Conservation (phyloP, 64 coral and sea anemone species). For the Anthopleura sola region DNA sequence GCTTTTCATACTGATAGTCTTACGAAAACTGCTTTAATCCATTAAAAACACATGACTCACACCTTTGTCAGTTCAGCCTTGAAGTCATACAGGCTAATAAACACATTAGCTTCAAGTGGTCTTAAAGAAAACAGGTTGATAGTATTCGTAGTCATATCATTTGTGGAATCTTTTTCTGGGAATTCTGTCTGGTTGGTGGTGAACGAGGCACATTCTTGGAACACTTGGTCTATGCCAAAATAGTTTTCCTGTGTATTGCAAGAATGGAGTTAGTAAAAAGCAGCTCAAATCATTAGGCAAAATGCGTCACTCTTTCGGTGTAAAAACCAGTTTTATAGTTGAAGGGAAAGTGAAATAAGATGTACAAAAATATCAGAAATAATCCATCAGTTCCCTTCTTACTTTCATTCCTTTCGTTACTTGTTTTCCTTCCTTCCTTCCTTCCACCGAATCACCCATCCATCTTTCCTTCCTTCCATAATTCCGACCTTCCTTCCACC, state of each 20-base stretch:
- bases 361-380: no score
- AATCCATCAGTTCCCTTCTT: no score
- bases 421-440: no score
- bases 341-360: no score
- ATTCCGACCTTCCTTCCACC: no score
- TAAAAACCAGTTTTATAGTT: no score
- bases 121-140: slow-evolving; percentile 71
- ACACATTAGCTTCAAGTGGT: slow-evolving; percentile 89
- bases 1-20: no score
- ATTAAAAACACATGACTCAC: not conserved
- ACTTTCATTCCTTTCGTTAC: no score
- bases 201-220: slow-evolving; percentile 67
- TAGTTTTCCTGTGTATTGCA: slow-evolving; percentile 84
- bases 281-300: not conserved
- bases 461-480: no score
- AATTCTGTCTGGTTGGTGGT: slow-evolving; percentile 29
- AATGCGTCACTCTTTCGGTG: not conserved
- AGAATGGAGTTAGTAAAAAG: not conserved
- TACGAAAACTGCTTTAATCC: no score
- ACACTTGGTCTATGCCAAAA: slow-evolving; percentile 87
- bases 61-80: slow-evolving; percentile 89
- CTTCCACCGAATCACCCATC: no score
- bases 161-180: not conserved
- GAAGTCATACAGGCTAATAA: slow-evolving; percentile 65
- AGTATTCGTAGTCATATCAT: not conserved